phyloP scores from a whole-genome alignment of 2,888 invertebrate species.

The Eumacrocentrus americanus region DNA sequence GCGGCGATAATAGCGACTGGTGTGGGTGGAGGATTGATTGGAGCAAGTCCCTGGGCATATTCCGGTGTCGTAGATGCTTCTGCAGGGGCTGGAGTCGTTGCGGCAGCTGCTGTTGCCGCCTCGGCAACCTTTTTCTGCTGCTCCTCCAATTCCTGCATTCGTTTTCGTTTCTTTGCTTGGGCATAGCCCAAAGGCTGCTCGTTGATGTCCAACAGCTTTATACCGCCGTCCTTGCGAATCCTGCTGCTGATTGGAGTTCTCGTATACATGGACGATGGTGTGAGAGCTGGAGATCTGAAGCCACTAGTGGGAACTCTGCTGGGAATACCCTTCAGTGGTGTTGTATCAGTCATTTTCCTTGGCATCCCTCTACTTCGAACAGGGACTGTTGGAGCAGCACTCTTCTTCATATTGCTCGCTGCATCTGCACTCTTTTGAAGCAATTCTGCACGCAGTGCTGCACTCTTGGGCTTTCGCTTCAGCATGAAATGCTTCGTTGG shows the following conservation, averaged over 20 bases:
- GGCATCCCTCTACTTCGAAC: slow-evolving; percentile 74
- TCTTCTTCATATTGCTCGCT: slow-evolving; percentile 85
- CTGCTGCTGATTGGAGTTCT: slow-evolving; percentile 68
- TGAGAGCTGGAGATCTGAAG: slow-evolving; percentile 65
- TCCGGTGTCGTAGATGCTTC: slow-evolving; percentile 71
- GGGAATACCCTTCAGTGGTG: slow-evolving; percentile 91
- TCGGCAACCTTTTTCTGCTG: slow-evolving; percentile 69
- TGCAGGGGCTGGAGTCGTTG: slow-evolving; percentile 50
- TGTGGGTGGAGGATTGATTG: slow-evolving; percentile 66
- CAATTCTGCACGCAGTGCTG: slow-evolving; percentile 85
- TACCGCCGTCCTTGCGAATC: slow-evolving; percentile 84
- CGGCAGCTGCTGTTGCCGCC: slow-evolving; percentile 59
- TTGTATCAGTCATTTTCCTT: slow-evolving; percentile 97
- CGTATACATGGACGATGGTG: slow-evolving; percentile 62
- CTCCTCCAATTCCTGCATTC: slow-evolving; percentile 75
- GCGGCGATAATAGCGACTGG: slow-evolving; percentile 42
- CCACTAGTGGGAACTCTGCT: slow-evolving; percentile 77
- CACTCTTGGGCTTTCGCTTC: slow-evolving; percentile 94
- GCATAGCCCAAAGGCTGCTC: slow-evolving; percentile 89
- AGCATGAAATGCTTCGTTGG: slow-evolving; percentile 91
- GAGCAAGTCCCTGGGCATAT: slow-evolving; percentile 79
- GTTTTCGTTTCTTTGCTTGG: slow-evolving; percentile 85
- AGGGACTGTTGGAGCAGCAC: slow-evolving; percentile 84
- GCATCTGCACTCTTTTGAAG: slow-evolving; percentile 91
- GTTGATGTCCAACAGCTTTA: slow-evolving; percentile 91